These are phyloP conservation scores for Nomada fabriciana DNA, from an alignment of 2,888 invertebrate genomes.

Conservation along the genomic window DNA sequence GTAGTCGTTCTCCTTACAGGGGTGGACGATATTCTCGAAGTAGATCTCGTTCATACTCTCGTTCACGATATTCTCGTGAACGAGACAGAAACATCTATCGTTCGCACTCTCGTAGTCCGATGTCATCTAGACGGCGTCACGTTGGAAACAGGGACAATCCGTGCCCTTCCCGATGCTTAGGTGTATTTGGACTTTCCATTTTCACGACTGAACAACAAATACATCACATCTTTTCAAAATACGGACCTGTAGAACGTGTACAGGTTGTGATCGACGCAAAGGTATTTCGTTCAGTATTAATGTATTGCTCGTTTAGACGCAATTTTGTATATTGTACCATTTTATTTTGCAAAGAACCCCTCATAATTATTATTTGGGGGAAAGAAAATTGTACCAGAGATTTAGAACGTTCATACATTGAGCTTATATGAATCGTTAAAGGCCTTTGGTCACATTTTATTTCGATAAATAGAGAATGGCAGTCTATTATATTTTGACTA, in stretches of 20 bases:
- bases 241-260: constrained; percentile 95
- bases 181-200: constrained; percentile 97
- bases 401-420: constrained; percentile 80
- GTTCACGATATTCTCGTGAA: constrained; percentile 86
- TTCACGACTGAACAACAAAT: constrained; percentile 97
- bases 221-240: constrained; percentile 96
- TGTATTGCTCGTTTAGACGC: background rate
- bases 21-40: constrained; percentile 88
- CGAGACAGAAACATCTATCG: constrained; percentile 87
- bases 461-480: background rate
- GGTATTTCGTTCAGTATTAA: constrained; percentile 85
- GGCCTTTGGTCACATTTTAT: constrained; percentile 79
- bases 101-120: constrained; percentile 91
- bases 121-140: constrained; percentile 92
- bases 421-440: constrained; percentile 78
- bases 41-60: constrained; percentile 86
- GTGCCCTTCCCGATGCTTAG: constrained; percentile 94
- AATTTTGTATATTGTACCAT: background rate
- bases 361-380: constrained; percentile 13
- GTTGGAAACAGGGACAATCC: constrained; percentile 94
- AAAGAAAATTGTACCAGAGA: constrained; percentile 77
- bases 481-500: background rate
- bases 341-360: constrained; percentile 18
- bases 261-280: constrained; percentile 98
- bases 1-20: constrained; percentile 88